Evolutionary conservation across 2,797 vertebrate species (phyloP).

Genomic region (Notamacropus eugenii): DNA sequence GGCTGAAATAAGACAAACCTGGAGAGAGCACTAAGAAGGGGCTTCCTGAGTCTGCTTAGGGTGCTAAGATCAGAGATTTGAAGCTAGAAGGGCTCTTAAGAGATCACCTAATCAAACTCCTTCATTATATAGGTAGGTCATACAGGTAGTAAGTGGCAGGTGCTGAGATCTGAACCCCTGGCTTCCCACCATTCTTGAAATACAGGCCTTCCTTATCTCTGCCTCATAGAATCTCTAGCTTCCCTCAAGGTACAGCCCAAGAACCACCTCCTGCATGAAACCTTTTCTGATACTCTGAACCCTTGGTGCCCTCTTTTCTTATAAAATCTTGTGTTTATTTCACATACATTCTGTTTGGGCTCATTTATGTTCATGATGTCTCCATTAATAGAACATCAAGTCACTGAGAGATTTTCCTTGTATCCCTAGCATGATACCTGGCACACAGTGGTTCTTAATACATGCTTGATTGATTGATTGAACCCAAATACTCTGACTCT

Average conservation of each 20-base stretch:
- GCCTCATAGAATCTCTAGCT: not conserved
- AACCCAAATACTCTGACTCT: no score
- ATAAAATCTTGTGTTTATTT: not conserved
- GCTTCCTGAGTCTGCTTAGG: not conserved
- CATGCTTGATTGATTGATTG: not conserved
- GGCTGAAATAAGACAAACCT: not conserved
- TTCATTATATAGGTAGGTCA: not conserved
- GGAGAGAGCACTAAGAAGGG: not conserved
- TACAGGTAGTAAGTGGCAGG: not conserved
- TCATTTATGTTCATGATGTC: not conserved
- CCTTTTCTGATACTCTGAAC: no score
- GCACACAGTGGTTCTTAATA: not conserved
- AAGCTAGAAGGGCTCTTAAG: not conserved
- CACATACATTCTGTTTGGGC: no score
- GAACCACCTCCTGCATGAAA: accelerated
- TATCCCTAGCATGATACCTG: not conserved
- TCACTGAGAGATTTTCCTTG: not conserved
- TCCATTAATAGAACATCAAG: not conserved
- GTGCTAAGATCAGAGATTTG: not conserved
- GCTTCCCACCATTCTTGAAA: not conserved
- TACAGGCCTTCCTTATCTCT: not conserved
- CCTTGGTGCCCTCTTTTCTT: not conserved
- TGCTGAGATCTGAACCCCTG: not conserved
- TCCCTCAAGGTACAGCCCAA: not conserved
- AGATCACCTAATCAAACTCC: no score